A percentile compares a stretch with the other conserved stretches of the same genome.
Conservation (phyloP, 2,888 invertebrate species). For the Dicyrtoma fusca region DNA sequence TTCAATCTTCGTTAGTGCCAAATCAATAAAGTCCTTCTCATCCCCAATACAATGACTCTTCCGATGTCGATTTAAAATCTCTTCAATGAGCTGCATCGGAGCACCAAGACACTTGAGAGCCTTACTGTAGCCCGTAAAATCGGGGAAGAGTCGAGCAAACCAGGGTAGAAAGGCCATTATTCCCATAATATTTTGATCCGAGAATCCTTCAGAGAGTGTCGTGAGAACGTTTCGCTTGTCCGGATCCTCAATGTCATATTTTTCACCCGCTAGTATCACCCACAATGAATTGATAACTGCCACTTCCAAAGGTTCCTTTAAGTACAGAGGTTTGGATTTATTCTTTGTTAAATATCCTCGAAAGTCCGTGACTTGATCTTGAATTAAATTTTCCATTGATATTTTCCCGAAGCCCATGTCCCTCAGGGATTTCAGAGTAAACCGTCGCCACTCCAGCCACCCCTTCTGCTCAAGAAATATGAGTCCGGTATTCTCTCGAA, state of each 20-base stretch:
- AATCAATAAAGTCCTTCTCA: no score
- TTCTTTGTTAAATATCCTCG: constrained; percentile 34
- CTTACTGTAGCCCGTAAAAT: constrained; percentile 48
- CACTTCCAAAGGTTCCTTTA: constrained; percentile 49
- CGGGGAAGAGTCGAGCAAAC: constrained; percentile 48
- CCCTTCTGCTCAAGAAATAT: constrained; percentile 50
- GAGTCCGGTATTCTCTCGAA: no score
- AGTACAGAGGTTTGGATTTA: constrained; percentile 40
- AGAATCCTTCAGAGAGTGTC: constrained; percentile 42
- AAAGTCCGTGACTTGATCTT: constrained; percentile 46
- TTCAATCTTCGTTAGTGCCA: no score
- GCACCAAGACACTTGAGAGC: constrained; percentile 48
- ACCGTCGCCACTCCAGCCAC: constrained; percentile 50
- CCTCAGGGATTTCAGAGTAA: constrained; percentile 45
- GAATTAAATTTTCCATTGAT: constrained; percentile 50
- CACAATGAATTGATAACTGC: constrained; percentile 51
- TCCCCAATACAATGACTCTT: constrained; percentile 46
- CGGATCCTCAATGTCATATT: no score
- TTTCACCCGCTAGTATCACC: constrained; percentile 51
- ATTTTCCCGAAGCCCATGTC: constrained; percentile 52
- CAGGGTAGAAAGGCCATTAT: constrained; percentile 50
- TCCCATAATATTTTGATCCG: constrained; percentile 53
- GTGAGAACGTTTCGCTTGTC: constrained; percentile 41
- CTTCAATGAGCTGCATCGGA: constrained; percentile 46
- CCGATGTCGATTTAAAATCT: constrained; percentile 51